Percentiles rank a stretch among this genome's conserved stretches.
Evolutionary conservation across 1,140 invertebrate species (phyloP).

Genomic region (Lanistes nyassanus): DNA sequence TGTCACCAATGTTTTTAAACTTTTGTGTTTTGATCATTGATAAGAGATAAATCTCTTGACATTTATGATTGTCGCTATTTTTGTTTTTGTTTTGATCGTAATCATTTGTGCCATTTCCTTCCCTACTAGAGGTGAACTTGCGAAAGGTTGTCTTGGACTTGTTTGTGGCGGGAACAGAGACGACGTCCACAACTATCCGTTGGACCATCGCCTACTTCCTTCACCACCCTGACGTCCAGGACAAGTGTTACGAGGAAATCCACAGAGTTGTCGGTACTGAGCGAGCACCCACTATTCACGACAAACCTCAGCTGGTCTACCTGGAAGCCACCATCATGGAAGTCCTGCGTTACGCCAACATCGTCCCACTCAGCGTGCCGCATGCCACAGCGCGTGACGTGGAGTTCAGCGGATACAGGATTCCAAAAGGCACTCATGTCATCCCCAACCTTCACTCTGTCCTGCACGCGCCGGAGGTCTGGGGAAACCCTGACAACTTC

Average conservation of each 20-base stretch:
- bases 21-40: neutral
- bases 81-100: neutral
- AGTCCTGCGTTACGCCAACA: constrained; percentile 29
- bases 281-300: constrained; percentile 29
- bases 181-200: constrained; percentile 82
- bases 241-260: constrained; percentile 85
- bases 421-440: constrained; percentile 58
- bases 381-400: constrained; percentile 48
- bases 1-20: neutral
- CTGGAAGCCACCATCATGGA: constrained; percentile 43
- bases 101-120: neutral
- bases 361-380: constrained; percentile 57
- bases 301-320: constrained; percentile 38
- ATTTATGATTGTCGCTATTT: no score
- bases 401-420: constrained; percentile 50
- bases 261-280: constrained; percentile 67
- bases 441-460: constrained; percentile 56
- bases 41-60: neutral
- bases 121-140: constrained; percentile 38
- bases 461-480: constrained; percentile 63
- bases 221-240: constrained; percentile 77
- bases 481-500: constrained; percentile 77
- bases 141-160: constrained; percentile 72
- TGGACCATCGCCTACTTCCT: constrained; percentile 90
- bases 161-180: constrained; percentile 90